Conservation (phyloP, 2,888 invertebrate genomes). For the Oscheius sp. region DNA sequence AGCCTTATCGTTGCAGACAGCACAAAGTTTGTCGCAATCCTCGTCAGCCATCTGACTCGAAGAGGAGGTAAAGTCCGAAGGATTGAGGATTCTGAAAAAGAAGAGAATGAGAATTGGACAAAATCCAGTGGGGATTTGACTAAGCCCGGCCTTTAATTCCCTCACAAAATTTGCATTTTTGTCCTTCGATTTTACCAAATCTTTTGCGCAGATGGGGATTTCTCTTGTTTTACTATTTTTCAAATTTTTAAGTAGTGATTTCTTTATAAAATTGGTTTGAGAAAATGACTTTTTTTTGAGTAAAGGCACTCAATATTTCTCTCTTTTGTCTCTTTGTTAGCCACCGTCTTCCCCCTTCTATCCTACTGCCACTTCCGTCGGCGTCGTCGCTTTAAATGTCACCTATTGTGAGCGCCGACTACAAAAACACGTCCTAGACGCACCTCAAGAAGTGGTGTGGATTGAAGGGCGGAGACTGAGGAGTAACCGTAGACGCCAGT, state of each 20-base stretch:
- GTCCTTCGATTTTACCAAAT: too few relatives aligned
- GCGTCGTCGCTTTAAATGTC: conserved; percentile 6
- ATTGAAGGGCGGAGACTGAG: conserved; percentile 28
- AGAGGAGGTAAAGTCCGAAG: conserved; percentile 37
- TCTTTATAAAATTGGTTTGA: too few relatives aligned
- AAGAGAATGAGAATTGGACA: background rate
- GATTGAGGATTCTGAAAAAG: conserved; percentile 32
- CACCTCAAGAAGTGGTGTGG: conserved; percentile 19
- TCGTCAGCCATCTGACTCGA: conserved; percentile 48
- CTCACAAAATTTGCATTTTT: background rate
- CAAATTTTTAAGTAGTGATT: too few relatives aligned
- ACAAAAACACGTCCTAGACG: background rate
- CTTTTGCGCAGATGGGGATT: too few relatives aligned
- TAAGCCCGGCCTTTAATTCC: background rate
- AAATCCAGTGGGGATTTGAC: background rate
- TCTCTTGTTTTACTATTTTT: too few relatives aligned
- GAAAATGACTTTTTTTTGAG: too few relatives aligned
- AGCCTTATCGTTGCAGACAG: conserved; percentile 97
- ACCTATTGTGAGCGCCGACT: conserved; percentile 14
- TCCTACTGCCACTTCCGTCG: background rate
- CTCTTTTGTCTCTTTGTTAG: background rate
- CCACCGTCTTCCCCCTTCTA: background rate
- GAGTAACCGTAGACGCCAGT: background rate
- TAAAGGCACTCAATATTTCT: background rate
- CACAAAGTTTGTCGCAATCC: conserved; percentile 80